A percentile compares a stretch with the other conserved stretches of the same genome.
phyloP scores from a whole-genome alignment of 2,113 vertebrate genomes.

The Microcebus lehilahytsara region DNA sequence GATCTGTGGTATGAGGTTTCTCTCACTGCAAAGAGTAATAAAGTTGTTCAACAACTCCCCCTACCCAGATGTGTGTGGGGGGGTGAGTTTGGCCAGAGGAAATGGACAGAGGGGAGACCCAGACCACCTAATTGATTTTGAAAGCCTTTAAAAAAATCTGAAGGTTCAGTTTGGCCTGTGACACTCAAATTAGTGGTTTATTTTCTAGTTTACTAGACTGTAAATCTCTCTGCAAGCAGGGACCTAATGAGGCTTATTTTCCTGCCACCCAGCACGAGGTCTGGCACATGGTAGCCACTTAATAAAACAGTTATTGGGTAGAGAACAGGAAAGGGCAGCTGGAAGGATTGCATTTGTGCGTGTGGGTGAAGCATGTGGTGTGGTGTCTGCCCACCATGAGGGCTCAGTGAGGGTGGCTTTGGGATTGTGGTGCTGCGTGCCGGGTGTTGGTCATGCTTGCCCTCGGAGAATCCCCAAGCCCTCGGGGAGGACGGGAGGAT shows the following conservation, averaged over 20 bases:
- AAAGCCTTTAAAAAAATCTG: not conserved
- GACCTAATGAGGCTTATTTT: not conserved
- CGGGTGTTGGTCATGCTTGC: not conserved
- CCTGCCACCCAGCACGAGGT: not conserved
- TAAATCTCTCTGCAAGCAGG: not conserved
- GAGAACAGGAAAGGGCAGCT: not conserved
- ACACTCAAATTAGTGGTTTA: not conserved
- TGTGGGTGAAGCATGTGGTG: rapidly evolving
- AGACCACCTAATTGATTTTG: not conserved
- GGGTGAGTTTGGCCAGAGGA: not conserved
- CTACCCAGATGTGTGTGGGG: no score
- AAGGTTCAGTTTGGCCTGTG: not conserved
- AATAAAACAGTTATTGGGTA: not conserved
- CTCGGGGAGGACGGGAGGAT: not conserved
- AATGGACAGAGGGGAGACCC: not conserved
- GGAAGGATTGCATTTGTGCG: rapidly evolving
- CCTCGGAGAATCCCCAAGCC: not conserved
- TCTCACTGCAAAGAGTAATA: rapidly evolving
- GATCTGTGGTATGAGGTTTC: not conserved
- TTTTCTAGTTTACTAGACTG: not conserved
- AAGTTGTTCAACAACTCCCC: no score
- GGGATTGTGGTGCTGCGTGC: rapidly evolving
- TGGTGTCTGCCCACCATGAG: rapidly evolving
- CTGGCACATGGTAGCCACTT: not conserved
- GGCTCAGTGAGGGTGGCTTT: not conserved